Percentiles rank a stretch among this genome's conserved stretches.
Evolutionary conservation across 2,113 vertebrate species (phyloP).

Genomic region (Nannospalax galili): DNA sequence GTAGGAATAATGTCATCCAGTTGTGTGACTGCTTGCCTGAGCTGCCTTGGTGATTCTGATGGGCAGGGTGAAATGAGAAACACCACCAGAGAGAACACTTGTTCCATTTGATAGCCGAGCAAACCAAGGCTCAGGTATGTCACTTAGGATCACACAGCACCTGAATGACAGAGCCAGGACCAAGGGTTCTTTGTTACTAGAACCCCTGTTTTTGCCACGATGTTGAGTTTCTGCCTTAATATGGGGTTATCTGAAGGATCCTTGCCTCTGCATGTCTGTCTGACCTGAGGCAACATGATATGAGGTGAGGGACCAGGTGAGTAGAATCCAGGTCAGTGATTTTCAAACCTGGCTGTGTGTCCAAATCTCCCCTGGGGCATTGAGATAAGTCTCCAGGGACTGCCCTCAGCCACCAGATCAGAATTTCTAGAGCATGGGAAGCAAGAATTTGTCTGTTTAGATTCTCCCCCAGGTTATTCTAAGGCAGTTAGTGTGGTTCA

Average conservation of each 20-base stretch:
- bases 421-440: slow-evolving; percentile 39
- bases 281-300: background rate
- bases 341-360: background rate
- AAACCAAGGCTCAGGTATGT: background rate
- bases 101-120: background rate
- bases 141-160: background rate
- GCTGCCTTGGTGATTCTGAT: background rate
- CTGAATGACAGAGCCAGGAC: background rate
- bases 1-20: background rate
- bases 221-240: background rate
- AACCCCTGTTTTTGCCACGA: background rate
- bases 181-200: background rate
- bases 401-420: background rate
- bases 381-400: background rate
- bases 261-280: background rate
- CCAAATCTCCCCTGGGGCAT: background rate
- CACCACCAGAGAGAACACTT: background rate
- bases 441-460: slow-evolving; percentile 14
- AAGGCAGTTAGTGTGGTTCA: background rate
- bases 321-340: slow-evolving; percentile 45
- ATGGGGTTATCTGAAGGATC: background rate
- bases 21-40: background rate
- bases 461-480: background rate
- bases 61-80: background rate
- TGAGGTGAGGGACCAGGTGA: background rate